Base-by-base conservation (phyloP, 2,888 invertebrate genomes). In the Cephus rjabovi region DNA sequence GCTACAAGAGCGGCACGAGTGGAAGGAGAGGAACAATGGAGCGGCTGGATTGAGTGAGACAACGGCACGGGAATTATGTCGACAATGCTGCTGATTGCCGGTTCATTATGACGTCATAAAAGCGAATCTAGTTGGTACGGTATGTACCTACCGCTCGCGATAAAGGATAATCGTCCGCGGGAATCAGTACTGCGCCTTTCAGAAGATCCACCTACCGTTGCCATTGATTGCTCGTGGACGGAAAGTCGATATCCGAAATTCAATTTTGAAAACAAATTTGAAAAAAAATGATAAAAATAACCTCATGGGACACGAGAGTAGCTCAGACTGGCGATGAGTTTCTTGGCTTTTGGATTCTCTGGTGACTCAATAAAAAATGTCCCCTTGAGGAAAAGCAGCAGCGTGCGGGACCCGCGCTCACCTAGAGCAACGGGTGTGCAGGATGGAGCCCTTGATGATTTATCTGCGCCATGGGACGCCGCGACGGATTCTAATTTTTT, bases 91-190 rank as follows among this genome's bases (percentile, higher is more conserved):
- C 88, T 90, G 91, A 91, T 91, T 91, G 91, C 83, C 85, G 89
- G 85, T 89, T 90, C 89, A 90, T 91, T 91, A 90, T 91, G 91
- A 91, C 91, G 91, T 91, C 91, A 90, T 87, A 88, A 89, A 89
- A 89, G 89, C 86, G 87, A 90, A 89, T 89, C 88, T 90, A 89
- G 89, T 85, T 84, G 88, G 87, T 85, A 83, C 85, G 83, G 86
- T 86, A 84, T 87, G 86, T 82, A 84, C 84, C 82, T 81, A 82
- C 79, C 82, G 85, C 77, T 83, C 80, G 81, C 87, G 89, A 85
- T 87, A 85, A 85, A 89, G 89, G 87, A 87, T 88, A 89, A 89
- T 88, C 85, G 86, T 80, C 80, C 82, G 82, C 77, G 81, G 84
- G 83, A 80, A 83, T 78, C 79, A 12, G 76, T 81, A 80, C 82